phyloP scores from a whole-genome alignment of 2,113 vertebrate genomes.

The Neotoma lepida region DNA sequence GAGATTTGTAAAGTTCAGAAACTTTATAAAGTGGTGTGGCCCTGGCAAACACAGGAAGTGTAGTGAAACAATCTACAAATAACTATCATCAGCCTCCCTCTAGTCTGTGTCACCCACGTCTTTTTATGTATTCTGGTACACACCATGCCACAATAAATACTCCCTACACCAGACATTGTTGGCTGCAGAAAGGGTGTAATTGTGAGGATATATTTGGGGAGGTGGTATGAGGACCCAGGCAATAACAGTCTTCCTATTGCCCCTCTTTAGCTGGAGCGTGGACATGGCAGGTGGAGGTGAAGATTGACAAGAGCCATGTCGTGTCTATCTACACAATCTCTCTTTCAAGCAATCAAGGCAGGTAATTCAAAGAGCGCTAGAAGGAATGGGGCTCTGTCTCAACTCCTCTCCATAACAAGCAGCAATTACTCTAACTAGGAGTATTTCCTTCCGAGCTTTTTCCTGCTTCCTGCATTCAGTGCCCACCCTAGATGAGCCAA shows the following conservation, averaged over 20 bases:
- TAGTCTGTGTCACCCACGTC: not conserved
- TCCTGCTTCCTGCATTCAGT: not conserved
- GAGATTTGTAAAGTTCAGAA: no score
- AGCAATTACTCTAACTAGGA: not conserved
- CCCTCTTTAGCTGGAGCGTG: not conserved
- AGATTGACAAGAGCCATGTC: not conserved
- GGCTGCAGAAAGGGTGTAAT: not conserved
- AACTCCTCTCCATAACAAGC: conserved; percentile 28
- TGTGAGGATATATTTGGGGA: not conserved
- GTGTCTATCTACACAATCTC: not conserved
- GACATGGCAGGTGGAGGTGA: not conserved
- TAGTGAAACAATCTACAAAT: not conserved
- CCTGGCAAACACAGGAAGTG: no score
- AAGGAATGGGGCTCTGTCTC: not conserved
- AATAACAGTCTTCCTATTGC: not conserved
- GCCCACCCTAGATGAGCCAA: not conserved
- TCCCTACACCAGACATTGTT: not conserved
- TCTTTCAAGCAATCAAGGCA: conserved; percentile 48
- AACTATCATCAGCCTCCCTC: not conserved
- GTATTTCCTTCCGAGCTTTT: not conserved
- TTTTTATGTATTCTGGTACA: not conserved
- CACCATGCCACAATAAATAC: not conserved
- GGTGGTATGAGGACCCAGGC: not conserved
- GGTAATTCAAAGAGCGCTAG: not conserved
- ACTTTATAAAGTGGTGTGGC: not conserved